These are phyloP conservation scores for Musca vetustissima DNA, from an alignment of 1,140 invertebrate genomes.

Conservation along the genomic window DNA sequence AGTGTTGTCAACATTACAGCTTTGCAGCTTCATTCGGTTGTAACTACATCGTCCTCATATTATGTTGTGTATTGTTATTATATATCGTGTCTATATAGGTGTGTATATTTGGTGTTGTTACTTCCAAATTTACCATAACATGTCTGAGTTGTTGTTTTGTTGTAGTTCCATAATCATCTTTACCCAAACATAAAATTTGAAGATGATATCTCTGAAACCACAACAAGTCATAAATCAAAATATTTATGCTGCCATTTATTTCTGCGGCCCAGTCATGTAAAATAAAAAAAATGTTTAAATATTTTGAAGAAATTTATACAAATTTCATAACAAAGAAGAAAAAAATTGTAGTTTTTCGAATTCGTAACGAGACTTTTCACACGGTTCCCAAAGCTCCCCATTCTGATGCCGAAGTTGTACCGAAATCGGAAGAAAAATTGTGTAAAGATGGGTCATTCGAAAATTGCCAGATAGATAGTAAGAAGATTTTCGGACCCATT, in stretches of 20 bases:
- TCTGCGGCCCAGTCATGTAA: no score
- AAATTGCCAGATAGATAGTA: no score
- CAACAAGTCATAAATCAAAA: slow-evolving; percentile 20
- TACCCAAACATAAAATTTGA: background rate
- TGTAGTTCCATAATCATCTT: background rate
- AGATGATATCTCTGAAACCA: slow-evolving; percentile 11
- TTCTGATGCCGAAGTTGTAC: no score
- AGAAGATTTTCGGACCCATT: no score
- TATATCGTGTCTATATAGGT: background rate
- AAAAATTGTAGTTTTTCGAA: no score
- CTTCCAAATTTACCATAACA: background rate
- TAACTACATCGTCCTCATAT: background rate
- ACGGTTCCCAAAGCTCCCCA: no score
- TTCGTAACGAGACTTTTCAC: no score
- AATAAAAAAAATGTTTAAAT: no score
- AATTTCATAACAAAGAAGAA: no score
- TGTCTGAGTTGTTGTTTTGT: background rate
- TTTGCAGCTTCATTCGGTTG: background rate
- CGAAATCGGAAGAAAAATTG: no score
- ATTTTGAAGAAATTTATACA: no score
- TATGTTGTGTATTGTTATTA: background rate
- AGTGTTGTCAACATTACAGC: slow-evolving; percentile 13
- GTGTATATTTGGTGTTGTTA: background rate
- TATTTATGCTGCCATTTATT: slow-evolving; percentile 19
- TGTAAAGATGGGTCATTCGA: no score